A percentile compares a stretch with the other conserved stretches of the same genome.
Evolutionary conservation across 1,140 invertebrate species (phyloP).

Genomic region (Drosophila parabipectinata): DNA sequence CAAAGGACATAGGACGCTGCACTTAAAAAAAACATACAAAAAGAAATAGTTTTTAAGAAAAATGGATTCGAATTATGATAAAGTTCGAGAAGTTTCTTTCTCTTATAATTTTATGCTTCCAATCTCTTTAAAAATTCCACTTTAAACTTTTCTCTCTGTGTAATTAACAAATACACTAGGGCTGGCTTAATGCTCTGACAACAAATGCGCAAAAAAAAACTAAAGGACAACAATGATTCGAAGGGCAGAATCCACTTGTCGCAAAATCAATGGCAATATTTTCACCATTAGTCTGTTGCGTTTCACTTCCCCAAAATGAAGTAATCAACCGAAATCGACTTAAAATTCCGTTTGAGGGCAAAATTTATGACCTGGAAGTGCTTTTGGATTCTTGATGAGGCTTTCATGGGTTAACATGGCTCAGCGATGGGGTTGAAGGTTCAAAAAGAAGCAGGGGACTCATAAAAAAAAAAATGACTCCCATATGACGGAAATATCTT

Average conservation of each 20-base stretch:
- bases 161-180: background rate
- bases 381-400: constrained; percentile 3
- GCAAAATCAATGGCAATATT: constrained; percentile 78
- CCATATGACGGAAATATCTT: background rate
- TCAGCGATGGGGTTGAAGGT: constrained; percentile 21
- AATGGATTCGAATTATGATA: background rate
- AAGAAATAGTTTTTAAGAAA: background rate
- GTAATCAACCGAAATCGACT: constrained; percentile 55
- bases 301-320: constrained; percentile 45
- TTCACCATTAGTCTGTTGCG: constrained; percentile 65
- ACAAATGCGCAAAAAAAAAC: constrained; percentile 44
- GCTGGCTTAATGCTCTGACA: constrained; percentile 4
- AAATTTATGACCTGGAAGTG: constrained; percentile 71
- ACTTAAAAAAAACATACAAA: background rate
- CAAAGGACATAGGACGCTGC: background rate
- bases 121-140: background rate
- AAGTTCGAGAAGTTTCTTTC: background rate
- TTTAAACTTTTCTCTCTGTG: background rate
- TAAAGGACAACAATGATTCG: background rate
- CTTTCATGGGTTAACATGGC: constrained; percentile 6
- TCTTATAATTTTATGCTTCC: background rate
- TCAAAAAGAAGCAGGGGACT: background rate
- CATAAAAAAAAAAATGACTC: background rate
- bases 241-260: constrained; percentile 69
- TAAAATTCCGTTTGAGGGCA: constrained; percentile 55